Conservation (phyloP, 2,797 vertebrate genomes). For the Pseudochirops cupreus region DNA sequence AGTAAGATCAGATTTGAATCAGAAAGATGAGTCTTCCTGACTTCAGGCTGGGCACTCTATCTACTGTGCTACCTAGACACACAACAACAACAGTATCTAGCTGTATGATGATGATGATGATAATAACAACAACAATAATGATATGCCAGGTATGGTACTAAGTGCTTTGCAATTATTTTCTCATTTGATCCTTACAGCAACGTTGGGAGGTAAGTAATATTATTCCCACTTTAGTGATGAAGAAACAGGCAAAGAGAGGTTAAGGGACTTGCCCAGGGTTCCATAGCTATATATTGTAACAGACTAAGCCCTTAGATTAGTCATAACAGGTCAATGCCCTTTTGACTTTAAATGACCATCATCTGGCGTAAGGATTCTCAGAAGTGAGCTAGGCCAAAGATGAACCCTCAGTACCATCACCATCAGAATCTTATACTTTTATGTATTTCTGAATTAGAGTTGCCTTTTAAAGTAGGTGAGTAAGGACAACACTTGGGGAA, state of each 20-base stretch:
- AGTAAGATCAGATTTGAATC: too few species aligned
- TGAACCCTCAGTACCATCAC: neutral
- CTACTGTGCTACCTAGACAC: too few species aligned
- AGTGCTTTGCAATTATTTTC: neutral
- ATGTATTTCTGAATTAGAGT: neutral
- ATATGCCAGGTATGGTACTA: neutral
- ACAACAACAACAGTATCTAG: too few species aligned
- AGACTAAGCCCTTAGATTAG: neutral
- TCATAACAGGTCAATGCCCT: neutral
- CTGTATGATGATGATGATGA: too few species aligned
- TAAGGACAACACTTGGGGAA: neutral
- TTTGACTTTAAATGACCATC: neutral
- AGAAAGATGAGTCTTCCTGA: too few species aligned
- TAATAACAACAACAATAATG: too few species aligned
- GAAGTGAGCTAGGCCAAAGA: neutral
- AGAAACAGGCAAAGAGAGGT: neutral
- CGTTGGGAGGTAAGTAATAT: neutral
- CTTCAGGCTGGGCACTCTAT: too few species aligned
- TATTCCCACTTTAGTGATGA: neutral
- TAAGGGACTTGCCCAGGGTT: neutral
- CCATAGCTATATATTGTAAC: neutral
- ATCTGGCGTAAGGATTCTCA: neutral
- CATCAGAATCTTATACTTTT: neutral
- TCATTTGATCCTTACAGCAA: neutral
- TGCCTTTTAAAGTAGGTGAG: neutral